Evolutionary conservation across 2,888 invertebrate genomes (phyloP).

Genomic region (Drosophila helvetica): DNA sequence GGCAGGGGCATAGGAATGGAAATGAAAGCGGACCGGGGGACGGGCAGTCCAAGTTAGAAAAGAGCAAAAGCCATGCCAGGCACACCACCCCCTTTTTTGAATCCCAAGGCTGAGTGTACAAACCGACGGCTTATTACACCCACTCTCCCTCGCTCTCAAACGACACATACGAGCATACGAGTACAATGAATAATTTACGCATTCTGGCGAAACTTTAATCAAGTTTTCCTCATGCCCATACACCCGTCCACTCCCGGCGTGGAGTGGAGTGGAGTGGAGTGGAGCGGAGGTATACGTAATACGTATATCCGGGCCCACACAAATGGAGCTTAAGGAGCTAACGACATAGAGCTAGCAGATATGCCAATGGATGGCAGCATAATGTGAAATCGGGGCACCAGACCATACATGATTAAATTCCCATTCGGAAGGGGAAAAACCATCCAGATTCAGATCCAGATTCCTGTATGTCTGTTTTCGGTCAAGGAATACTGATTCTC

Average conservation of each 20-base stretch:
- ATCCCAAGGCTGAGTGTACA: constrained; percentile 1
- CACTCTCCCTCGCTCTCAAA: not conserved
- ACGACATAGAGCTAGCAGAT: not conserved
- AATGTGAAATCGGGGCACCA: not conserved
- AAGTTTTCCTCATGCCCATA: constrained; percentile 38
- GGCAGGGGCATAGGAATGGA: not conserved
- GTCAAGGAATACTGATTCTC: too few relatives aligned
- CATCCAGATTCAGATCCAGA: not conserved
- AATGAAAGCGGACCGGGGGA: constrained; percentile 1
- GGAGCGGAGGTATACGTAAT: not conserved
- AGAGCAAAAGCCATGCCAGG: constrained; percentile 4
- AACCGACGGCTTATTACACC: constrained; percentile 3
- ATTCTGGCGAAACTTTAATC: constrained; percentile 51
- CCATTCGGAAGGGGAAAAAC: not conserved
- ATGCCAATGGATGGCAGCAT: not conserved
- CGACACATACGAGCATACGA: not conserved
- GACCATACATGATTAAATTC: not conserved
- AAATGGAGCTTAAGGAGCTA: not conserved
- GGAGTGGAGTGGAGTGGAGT: not conserved
- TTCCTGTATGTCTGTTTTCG: not conserved
- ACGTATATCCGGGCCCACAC: not conserved
- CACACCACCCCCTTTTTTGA: not conserved
- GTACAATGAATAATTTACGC: constrained; percentile 62
- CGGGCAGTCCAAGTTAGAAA: not conserved
- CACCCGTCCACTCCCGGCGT: not conserved